These are phyloP conservation scores for Orthosia gracilis DNA, from an alignment of 2,888 invertebrate genomes.

Conservation along the genomic window DNA sequence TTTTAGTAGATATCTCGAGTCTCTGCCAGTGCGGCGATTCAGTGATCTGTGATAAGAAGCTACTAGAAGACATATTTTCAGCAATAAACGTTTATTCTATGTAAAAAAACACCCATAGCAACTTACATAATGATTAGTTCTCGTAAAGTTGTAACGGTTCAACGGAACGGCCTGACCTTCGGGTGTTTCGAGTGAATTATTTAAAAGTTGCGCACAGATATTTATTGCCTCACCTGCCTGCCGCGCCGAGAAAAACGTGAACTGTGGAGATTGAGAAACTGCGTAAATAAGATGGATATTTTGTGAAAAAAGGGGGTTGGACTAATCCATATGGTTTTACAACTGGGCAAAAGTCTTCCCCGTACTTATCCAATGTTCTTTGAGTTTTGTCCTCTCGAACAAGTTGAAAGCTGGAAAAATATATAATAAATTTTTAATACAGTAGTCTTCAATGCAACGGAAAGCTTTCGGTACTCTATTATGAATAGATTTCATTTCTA, in stretches of 20 bases:
- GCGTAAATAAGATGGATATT: conserved; percentile 39
- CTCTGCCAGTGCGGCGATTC: too few species aligned
- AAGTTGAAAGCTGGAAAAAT: not conserved
- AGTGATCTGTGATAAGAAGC: too few species aligned
- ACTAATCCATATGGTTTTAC: too few species aligned
- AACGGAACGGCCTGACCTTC: conserved; percentile 36
- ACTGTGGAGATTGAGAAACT: conserved; percentile 37
- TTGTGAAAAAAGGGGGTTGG: not conserved
- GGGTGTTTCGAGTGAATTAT: conserved; percentile 61
- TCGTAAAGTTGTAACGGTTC: conserved; percentile 31
- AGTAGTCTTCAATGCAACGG: not conserved
- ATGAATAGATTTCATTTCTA: too few species aligned
- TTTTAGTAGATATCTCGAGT: too few species aligned
- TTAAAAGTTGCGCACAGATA: conserved; percentile 66
- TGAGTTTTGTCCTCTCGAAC: too few species aligned
- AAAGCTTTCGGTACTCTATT: too few species aligned
- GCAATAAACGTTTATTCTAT: not conserved
- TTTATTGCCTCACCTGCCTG: conserved; percentile 60
- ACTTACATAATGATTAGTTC: conserved; percentile 7
- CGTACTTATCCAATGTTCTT: too few species aligned
- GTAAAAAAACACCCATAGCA: not conserved
- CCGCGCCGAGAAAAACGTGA: conserved; percentile 51
- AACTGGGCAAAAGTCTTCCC: too few species aligned
- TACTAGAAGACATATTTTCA: not conserved
- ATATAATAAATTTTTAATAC: not conserved